Evolutionary conservation across 2,888 invertebrate species (phyloP).

Genomic region (Pseudococcus viburni): DNA sequence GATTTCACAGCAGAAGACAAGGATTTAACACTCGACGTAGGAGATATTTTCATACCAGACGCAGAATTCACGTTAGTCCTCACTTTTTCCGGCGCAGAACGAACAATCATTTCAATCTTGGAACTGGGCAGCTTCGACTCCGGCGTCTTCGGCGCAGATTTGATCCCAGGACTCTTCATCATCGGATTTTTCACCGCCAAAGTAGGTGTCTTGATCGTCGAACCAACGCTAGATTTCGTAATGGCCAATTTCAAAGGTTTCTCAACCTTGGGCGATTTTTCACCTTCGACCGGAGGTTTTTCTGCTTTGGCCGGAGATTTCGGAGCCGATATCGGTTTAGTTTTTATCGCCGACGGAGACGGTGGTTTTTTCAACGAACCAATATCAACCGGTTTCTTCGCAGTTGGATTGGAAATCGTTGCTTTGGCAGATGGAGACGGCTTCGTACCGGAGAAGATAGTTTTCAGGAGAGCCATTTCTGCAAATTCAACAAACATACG

Average conservation of each 20-base stretch:
- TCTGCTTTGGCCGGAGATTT: neutral
- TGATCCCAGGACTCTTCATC: neutral
- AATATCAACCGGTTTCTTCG: neutral
- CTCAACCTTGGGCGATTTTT: neutral
- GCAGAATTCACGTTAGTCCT: neutral
- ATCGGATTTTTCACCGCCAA: neutral
- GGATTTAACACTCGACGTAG: too few species aligned
- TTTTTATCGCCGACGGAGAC: neutral
- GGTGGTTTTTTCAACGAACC: neutral
- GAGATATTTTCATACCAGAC: neutral
- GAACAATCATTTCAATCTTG: neutral
- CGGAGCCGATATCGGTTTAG: neutral
- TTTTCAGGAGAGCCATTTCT: conserved; percentile 39
- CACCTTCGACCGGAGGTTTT: neutral
- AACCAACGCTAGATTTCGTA: neutral
- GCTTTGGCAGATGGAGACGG: neutral
- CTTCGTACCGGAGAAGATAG: neutral
- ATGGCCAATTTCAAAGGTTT: conserved; percentile 12
- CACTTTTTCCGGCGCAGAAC: neutral
- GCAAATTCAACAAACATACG: neutral
- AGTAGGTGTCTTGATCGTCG: neutral
- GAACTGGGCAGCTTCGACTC: neutral
- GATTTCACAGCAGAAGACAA: neutral
- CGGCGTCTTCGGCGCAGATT: neutral
- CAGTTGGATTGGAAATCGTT: neutral